A percentile compares a stretch with the other conserved stretches of the same genome.
Conservation (phyloP, 2,797 vertebrate genomes). For the Cryptoprocta ferox region DNA sequence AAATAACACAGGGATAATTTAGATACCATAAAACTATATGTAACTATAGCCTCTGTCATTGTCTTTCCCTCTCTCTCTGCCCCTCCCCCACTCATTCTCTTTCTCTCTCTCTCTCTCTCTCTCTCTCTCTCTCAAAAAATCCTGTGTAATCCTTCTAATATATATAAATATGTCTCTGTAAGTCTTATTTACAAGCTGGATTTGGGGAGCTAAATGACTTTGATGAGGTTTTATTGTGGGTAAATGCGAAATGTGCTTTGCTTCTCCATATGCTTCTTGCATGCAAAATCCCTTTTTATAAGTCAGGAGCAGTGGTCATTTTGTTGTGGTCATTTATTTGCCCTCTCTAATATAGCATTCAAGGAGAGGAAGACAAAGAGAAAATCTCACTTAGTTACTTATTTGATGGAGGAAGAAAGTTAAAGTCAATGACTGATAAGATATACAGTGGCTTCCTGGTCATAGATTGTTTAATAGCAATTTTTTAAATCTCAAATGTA, state of each 20-base stretch:
- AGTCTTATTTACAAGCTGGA: neutral
- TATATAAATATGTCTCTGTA: neutral
- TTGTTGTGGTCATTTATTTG: constrained; percentile 14
- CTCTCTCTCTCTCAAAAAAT: neutral
- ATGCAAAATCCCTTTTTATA: neutral
- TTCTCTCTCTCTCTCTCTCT: no score
- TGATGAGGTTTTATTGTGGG: neutral
- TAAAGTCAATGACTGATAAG: neutral
- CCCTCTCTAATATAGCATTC: neutral
- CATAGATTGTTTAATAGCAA: neutral
- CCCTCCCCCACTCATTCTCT: no score
- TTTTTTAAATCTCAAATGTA: neutral
- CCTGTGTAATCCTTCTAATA: neutral
- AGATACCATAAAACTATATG: neutral
- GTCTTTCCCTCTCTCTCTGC: no score
- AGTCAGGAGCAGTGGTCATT: neutral
- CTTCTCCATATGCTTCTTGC: neutral
- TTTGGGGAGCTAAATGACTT: neutral
- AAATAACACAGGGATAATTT: neutral
- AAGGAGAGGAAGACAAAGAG: neutral
- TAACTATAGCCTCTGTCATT: neutral
- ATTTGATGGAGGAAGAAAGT: neutral
- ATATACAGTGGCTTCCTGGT: neutral
- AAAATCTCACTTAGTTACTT: constrained; percentile 1
- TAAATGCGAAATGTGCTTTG: neutral